Base-by-base conservation (phyloP, 1,140 invertebrate genomes). In the Solenopsis fugax region DNA sequence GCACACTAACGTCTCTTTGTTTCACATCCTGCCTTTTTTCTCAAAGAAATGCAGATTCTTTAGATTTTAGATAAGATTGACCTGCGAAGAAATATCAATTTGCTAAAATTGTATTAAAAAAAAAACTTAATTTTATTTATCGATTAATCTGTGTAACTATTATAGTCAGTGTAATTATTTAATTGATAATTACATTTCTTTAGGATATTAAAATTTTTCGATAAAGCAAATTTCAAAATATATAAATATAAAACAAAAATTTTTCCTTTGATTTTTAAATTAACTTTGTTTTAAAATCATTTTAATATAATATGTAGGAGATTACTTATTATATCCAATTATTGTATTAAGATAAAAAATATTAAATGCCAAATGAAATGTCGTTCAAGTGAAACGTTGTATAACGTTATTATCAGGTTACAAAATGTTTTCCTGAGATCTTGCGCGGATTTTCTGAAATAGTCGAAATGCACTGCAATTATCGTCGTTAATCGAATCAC, bases 1-100 rank as follows among this genome's bases (percentile, higher is more conserved):
- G 48, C 52, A 50, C 69, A 69, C 48, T 37, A 56, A 78, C 24
- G 71, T 81, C 56, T 64, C 73, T 54, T 62, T 69, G 21, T 50
- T 29, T 54, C 58, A 50, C 29, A 37, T 24, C 12, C 29, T 82
- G 34, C 24, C 24, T 54, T 45, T 24, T 50, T n/a, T 56, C 1
- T 37, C 29, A 9, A 29, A 29, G 12, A 78, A 52, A 37, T 60
- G 2, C 54, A 60, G 10, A 37, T 62, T 62, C 56, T 50, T 72
- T 65, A 73, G 4, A 21, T 41, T 72, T 84, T 45, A 12, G 1
- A 45, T 54, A 41, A 73, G n/a, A 48, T 82, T 21, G 10, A 62
- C 16, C 34, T 21, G 34, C 13, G 7, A 29, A 24, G 5, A 5
- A 72, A 72, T 48, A 21, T 50, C 21, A 18, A 52, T 41, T 41